Evolutionary conservation across 2,113 vertebrate species (phyloP).

Genomic region (Atherinomorus stipes): DNA sequence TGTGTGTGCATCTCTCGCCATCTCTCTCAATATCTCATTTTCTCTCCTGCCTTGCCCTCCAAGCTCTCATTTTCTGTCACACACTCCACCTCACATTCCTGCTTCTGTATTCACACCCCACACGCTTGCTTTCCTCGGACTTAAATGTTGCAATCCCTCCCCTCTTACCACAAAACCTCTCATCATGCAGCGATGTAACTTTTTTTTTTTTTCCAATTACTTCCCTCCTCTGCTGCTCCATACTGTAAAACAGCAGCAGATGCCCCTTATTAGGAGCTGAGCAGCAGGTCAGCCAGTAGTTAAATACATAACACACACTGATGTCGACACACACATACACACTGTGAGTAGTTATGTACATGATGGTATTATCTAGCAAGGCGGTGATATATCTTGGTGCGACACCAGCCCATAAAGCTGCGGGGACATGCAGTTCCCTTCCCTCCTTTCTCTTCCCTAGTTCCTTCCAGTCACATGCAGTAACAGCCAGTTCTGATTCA

Average conservation of each 20-base stretch:
- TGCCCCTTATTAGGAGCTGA: conserved; percentile 71
- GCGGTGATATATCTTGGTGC: conserved; percentile 70
- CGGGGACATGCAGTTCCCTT: conserved; percentile 69
- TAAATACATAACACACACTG: conserved; percentile 66
- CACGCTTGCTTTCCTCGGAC: conserved; percentile 24
- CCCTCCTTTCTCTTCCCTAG: conserved; percentile 43
- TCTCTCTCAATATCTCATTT: conserved; percentile 70
- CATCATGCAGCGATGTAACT: conserved; percentile 2
- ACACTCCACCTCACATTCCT: conserved; percentile 44
- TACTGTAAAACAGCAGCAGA: conserved; percentile 69
- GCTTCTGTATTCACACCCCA: conserved; percentile 35
- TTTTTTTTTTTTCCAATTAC: conserved; percentile 26
- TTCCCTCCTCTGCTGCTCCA: conserved; percentile 16
- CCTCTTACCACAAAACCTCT: conserved; percentile 22
- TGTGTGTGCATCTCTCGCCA: conserved; percentile 61
- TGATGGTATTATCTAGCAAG: conserved; percentile 73
- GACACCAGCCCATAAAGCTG: conserved; percentile 73
- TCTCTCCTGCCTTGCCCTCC: conserved; percentile 69
- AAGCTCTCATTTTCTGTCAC: conserved; percentile 65
- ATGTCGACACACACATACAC: conserved; percentile 1
- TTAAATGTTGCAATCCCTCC: conserved; percentile 19
- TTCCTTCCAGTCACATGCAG: conserved; percentile 66
- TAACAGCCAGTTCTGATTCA: conserved; percentile 76
- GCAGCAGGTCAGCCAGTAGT: conserved; percentile 65
- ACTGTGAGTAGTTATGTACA: conserved; percentile 66